phyloP scores from a whole-genome alignment of 2,113 vertebrate species.

The Plotosus lineatus region DNA sequence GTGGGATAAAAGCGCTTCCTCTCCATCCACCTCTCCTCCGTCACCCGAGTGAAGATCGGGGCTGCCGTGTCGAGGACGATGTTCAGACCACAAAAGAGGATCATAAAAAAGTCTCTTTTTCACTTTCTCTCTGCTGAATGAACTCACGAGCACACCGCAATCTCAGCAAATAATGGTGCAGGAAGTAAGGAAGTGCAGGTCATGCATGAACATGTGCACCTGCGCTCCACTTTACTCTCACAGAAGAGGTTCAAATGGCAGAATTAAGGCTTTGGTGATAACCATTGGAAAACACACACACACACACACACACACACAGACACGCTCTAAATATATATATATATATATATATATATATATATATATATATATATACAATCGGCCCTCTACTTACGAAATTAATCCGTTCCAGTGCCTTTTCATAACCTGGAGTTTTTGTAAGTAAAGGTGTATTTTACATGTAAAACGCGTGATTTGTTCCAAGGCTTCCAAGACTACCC shows the following conservation, averaged over 20 bases:
- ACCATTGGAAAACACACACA: too few relatives aligned
- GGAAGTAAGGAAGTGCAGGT: neutral
- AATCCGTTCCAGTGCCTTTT: too few relatives aligned
- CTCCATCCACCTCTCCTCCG: conserved; percentile 30
- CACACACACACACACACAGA: too few relatives aligned
- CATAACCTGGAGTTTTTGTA: too few relatives aligned
- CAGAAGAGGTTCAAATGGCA: neutral
- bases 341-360: too few relatives aligned
- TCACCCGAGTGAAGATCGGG: neutral
- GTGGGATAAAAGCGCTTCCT: conserved; percentile 38
- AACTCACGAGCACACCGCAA: neutral
- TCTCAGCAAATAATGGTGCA: neutral
- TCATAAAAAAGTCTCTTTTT: conserved; percentile 8
- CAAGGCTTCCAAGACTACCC: too few relatives aligned
- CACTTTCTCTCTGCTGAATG: neutral
- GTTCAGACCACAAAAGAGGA: conserved; percentile 8
- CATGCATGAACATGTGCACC: neutral
- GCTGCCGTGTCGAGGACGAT: conserved; percentile 19
- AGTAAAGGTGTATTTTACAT: too few relatives aligned
- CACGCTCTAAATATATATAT: too few relatives aligned
- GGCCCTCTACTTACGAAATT: too few relatives aligned
- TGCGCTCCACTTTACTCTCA: neutral
- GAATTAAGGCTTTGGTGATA: neutral
- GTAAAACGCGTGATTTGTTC: too few relatives aligned
- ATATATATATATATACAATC: too few relatives aligned